These are phyloP conservation scores for Acrocephalus kingi DNA, from an alignment of 2,113 vertebrate genomes.

Conservation along the genomic window DNA sequence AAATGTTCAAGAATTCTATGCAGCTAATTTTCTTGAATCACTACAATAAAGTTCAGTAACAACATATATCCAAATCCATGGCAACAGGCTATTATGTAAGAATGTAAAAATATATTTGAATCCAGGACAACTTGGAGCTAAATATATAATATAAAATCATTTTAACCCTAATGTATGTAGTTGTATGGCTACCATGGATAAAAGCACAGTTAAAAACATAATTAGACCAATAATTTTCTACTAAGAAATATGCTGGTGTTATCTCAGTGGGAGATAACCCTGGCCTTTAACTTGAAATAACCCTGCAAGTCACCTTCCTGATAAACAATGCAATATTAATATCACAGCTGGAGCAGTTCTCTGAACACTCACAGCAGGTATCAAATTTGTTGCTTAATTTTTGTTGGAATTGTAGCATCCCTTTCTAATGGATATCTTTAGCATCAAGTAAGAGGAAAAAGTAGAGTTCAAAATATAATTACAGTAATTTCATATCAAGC, in stretches of 20 bases:
- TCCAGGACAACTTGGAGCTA: neutral
- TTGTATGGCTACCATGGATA: neutral
- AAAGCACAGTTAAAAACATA: constrained; percentile 44
- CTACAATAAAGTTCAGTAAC: neutral
- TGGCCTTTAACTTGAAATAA: constrained; percentile 72
- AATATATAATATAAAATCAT: neutral
- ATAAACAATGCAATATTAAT: constrained; percentile 80
- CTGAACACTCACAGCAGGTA: constrained; percentile 69
- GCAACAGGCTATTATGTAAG: neutral
- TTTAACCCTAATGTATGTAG: neutral
- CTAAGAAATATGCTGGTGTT: constrained; percentile 40
- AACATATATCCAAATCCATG: neutral
- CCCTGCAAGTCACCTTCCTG: constrained; percentile 65
- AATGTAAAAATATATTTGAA: neutral
- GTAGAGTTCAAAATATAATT: constrained; percentile 36
- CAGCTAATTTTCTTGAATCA: neutral
- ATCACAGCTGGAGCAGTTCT: constrained; percentile 61
- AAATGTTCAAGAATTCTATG: neutral
- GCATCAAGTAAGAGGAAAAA: constrained; percentile 31
- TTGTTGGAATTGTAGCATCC: constrained; percentile 44
- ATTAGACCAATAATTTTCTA: constrained; percentile 61
- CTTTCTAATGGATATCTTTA: constrained; percentile 40
- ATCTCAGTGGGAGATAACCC: constrained; percentile 59
- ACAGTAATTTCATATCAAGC: constrained; percentile 26
- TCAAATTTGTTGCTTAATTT: constrained; percentile 60